Evolutionary conservation across 2,888 invertebrate species (phyloP).

Genomic region (Nebria brevicollis): DNA sequence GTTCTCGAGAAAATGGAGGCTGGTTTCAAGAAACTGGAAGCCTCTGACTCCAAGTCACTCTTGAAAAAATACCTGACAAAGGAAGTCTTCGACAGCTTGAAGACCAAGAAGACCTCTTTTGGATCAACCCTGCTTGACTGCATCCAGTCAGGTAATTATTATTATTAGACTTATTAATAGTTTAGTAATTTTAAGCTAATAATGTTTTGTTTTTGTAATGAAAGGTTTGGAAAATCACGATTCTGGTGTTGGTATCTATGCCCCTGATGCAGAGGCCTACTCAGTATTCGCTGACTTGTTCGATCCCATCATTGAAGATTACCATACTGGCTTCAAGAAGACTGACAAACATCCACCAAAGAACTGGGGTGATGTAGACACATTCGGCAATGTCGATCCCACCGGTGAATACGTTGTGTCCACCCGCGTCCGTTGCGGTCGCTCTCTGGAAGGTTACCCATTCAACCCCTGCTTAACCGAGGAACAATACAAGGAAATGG

Average conservation of each 20-base stretch:
- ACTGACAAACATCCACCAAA: slow-evolving; percentile 93
- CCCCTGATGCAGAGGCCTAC: slow-evolving; percentile 96
- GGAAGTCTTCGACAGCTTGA: slow-evolving; percentile 90
- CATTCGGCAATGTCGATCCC: slow-evolving; percentile 93
- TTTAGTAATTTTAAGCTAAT: neutral
- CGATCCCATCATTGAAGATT: slow-evolving; percentile 98
- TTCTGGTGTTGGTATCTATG: slow-evolving; percentile 97
- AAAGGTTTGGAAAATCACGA: slow-evolving; percentile 93
- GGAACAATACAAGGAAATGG: slow-evolving; percentile 98
- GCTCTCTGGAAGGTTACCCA: slow-evolving; percentile 93
- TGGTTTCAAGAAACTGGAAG: slow-evolving; percentile 87
- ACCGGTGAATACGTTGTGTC: slow-evolving; percentile 91
- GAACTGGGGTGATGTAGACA: slow-evolving; percentile 93
- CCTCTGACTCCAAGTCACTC: slow-evolving; percentile 93
- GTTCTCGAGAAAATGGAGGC: slow-evolving; percentile 91
- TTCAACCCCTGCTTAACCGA: slow-evolving; percentile 98
- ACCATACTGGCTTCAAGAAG: slow-evolving; percentile 95
- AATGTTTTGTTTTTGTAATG: slow-evolving; percentile 49
- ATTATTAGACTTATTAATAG: neutral
- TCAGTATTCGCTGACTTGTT: slow-evolving; percentile 91
- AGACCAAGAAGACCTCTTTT: slow-evolving; percentile 93
- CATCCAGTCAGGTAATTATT: slow-evolving; percentile 87
- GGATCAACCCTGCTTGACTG: slow-evolving; percentile 93
- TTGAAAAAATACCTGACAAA: slow-evolving; percentile 95
- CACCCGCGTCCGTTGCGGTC: slow-evolving; percentile 96